These are phyloP conservation scores for Nothoprocta pentlandii DNA, from an alignment of 2,113 vertebrate genomes.

Conservation along the genomic window DNA sequence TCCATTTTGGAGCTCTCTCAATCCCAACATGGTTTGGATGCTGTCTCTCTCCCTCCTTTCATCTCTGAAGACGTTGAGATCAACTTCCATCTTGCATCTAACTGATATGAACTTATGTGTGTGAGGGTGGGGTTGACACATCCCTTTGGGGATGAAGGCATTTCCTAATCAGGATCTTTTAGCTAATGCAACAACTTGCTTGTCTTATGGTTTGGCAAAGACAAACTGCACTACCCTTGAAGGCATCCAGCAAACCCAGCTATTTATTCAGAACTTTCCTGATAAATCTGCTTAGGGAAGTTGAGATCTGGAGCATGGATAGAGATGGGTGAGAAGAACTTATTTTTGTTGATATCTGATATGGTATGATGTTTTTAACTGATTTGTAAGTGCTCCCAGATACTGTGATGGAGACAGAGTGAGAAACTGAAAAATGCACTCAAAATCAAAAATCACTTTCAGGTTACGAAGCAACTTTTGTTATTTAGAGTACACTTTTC, in stretches of 20 bases:
- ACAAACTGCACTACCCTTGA: slow-evolving; percentile 21
- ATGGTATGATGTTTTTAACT: not conserved
- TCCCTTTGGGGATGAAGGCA: not conserved
- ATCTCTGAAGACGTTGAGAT: slow-evolving; percentile 38
- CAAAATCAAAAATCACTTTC: slow-evolving; percentile 26
- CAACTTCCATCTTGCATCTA: slow-evolving; percentile 13
- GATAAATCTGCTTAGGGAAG: slow-evolving; percentile 34
- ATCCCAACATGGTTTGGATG: slow-evolving; percentile 22
- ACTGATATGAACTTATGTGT: slow-evolving; percentile 4
- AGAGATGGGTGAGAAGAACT: slow-evolving; percentile 15
- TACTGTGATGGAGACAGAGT: not conserved
- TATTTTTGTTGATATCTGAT: slow-evolving; percentile 53
- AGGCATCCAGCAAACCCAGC: slow-evolving; percentile 6
- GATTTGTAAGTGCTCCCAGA: slow-evolving; percentile 41
- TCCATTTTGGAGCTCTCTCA: not conserved
- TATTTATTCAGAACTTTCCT: slow-evolving; percentile 15
- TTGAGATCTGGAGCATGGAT: not conserved
- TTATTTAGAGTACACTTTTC: not conserved
- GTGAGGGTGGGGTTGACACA: not conserved
- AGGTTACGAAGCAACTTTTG: not conserved
- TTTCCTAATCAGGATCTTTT: slow-evolving; percentile 50
- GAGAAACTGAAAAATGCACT: not conserved
- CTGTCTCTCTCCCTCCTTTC: slow-evolving; percentile 24
- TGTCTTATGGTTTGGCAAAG: slow-evolving; percentile 53
- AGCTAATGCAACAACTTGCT: slow-evolving; percentile 35